Evolutionary conservation across 2,113 vertebrate species (phyloP).

Genomic region (Asarcornis scutulata): DNA sequence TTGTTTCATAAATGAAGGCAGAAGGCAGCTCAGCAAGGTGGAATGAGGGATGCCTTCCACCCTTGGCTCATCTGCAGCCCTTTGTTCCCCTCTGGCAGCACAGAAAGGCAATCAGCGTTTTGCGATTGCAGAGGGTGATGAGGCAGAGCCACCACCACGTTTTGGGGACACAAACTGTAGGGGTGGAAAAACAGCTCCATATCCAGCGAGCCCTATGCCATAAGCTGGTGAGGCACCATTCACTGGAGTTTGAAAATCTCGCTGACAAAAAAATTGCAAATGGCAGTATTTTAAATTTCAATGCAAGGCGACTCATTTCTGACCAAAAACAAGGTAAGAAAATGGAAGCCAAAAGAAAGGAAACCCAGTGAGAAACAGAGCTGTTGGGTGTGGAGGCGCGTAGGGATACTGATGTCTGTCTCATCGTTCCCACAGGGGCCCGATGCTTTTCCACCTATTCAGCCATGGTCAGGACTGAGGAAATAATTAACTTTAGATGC

Average conservation of each 20-base stretch:
- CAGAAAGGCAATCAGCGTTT: neutral
- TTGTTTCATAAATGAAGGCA: neutral
- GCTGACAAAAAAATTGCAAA: neutral
- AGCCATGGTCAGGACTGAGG: neutral
- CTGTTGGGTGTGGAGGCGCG: neutral
- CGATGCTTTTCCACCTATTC: neutral
- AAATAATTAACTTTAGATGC: neutral
- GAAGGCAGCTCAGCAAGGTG: rapidly evolving
- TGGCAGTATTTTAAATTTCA: neutral
- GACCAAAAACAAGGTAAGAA: neutral
- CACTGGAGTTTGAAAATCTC: neutral
- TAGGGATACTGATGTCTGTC: neutral
- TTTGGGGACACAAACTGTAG: neutral
- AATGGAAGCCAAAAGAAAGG: neutral
- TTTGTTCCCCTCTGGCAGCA: constrained; percentile 11
- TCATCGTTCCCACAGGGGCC: neutral
- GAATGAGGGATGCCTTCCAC: neutral
- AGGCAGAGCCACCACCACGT: rapidly evolving
- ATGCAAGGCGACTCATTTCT: neutral
- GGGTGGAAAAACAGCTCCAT: neutral
- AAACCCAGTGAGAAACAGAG: neutral
- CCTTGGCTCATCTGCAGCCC: neutral
- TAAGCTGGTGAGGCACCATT: rapidly evolving
- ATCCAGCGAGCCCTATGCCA: rapidly evolving
- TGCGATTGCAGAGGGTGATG: rapidly evolving